Percentiles rank a stretch among this genome's conserved stretches.
Conservation (phyloP, 2,888 invertebrate species). For the Ochropacha duplaris region DNA sequence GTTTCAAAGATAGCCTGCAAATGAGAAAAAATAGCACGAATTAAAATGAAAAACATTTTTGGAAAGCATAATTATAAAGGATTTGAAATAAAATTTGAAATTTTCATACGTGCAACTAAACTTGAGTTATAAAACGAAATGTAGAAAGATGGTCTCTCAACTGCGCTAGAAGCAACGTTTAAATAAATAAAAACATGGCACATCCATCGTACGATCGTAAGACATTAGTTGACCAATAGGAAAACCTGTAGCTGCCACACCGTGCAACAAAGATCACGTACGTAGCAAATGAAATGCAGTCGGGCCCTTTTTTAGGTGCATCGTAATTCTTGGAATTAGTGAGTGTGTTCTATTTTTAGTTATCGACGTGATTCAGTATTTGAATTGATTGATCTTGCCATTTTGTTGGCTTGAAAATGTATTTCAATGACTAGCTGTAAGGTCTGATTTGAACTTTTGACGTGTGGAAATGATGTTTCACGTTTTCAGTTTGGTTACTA, state of each 20-base stretch:
- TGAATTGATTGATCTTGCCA: neutral
- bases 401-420: neutral
- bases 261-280: conserved; percentile 8
- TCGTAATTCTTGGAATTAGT: conserved; percentile 17
- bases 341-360: conserved; percentile 11
- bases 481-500: no score
- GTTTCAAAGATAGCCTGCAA: no score
- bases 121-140: no score
- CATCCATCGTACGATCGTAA: conserved; percentile 17
- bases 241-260: conserved; percentile 12
- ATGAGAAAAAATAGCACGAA: no score
- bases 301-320: neutral
- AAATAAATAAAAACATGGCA: neutral
- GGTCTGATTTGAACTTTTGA: no score
- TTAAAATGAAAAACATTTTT: no score
- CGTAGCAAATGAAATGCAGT: neutral
- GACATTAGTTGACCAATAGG: conserved; percentile 41
- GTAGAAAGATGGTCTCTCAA: neutral
- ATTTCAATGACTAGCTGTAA: neutral
- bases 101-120: no score
- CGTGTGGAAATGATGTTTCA: no score
- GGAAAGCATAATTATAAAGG: no score
- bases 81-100: no score
- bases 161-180: neutral
- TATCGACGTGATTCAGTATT: neutral